Conservation (phyloP, 2,797 vertebrate species). For the Petrocephalus sullivani region DNA sequence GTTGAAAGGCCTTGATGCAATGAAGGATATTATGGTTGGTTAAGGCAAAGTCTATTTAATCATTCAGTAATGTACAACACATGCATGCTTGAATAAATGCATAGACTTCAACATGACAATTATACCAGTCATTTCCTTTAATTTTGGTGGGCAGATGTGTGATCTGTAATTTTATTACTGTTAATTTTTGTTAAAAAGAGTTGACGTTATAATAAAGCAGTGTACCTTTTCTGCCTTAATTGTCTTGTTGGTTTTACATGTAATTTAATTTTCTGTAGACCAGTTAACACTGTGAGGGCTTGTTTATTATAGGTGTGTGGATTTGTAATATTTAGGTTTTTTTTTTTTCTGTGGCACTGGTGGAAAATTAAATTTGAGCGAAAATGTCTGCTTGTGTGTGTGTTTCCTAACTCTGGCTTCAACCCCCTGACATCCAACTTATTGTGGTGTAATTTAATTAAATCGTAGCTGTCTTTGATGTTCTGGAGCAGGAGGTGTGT, state of each 20-base stretch:
- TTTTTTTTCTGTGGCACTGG: slow-evolving; percentile 43
- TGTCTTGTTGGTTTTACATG: slow-evolving; percentile 41
- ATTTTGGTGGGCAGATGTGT: slow-evolving; percentile 27
- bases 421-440: not conserved
- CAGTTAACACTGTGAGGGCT: slow-evolving; percentile 59
- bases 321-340: slow-evolving; percentile 35
- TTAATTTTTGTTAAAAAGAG: slow-evolving; percentile 37
- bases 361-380: slow-evolving; percentile 36
- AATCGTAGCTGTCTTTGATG: not conserved
- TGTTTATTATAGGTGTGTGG: slow-evolving; percentile 49
- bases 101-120: slow-evolving; percentile 19
- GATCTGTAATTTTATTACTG: slow-evolving; percentile 37
- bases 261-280: slow-evolving; percentile 51
- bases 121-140: slow-evolving; percentile 24
- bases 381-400: not conserved
- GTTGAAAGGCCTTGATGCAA: slow-evolving; percentile 25
- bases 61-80: slow-evolving; percentile 36
- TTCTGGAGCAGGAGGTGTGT: not conserved
- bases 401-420: slow-evolving; percentile 1
- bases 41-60: slow-evolving; percentile 26
- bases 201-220: slow-evolving; percentile 34
- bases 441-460: not conserved
- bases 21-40: not conserved
- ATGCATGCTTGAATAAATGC: slow-evolving; percentile 23
- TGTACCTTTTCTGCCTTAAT: slow-evolving; percentile 59